Conservation (phyloP, 2,797 vertebrate species). For the Mormyrops attenuatus region DNA sequence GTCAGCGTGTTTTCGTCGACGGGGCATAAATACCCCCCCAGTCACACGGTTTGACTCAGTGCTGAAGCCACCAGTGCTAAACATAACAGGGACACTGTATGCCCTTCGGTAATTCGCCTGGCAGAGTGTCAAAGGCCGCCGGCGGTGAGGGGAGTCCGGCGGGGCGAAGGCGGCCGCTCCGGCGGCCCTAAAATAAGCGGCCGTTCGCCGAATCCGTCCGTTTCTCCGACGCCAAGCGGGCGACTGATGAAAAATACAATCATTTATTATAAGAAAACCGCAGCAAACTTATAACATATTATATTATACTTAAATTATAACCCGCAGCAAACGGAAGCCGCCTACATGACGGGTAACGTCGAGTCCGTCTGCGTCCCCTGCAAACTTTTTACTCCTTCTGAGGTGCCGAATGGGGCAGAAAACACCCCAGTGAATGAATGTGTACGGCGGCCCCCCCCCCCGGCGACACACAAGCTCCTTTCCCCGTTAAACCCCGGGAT, state of each 20-base stretch:
- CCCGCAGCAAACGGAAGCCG: not conserved
- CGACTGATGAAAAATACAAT: not conserved
- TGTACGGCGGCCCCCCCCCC: not conserved
- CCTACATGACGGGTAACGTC: not conserved
- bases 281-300: not conserved
- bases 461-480: not conserved
- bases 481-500: not conserved
- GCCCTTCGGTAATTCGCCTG: constrained; percentile 37
- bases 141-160: constrained; percentile 26
- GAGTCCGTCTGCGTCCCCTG: not conserved
- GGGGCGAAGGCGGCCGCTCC: constrained; percentile 15
- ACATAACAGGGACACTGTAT: constrained; percentile 45
- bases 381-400: constrained; percentile 1
- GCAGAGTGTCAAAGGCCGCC: constrained; percentile 22
- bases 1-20: constrained; percentile 30
- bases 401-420: constrained; percentile 6
- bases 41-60: constrained; percentile 13
- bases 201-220: not conserved
- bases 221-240: too few species aligned
- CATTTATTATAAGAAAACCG: not conserved
- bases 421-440: not conserved
- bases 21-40: constrained; percentile 25
- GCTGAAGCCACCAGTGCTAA: constrained; percentile 34
- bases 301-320: too few species aligned
- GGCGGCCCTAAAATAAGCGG: constrained; percentile 1